A percentile compares a stretch with the other conserved stretches of the same genome.
These are phyloP conservation scores for Ormyrus thymus DNA, from an alignment of 2,888 invertebrate species.

Conservation along the genomic window DNA sequence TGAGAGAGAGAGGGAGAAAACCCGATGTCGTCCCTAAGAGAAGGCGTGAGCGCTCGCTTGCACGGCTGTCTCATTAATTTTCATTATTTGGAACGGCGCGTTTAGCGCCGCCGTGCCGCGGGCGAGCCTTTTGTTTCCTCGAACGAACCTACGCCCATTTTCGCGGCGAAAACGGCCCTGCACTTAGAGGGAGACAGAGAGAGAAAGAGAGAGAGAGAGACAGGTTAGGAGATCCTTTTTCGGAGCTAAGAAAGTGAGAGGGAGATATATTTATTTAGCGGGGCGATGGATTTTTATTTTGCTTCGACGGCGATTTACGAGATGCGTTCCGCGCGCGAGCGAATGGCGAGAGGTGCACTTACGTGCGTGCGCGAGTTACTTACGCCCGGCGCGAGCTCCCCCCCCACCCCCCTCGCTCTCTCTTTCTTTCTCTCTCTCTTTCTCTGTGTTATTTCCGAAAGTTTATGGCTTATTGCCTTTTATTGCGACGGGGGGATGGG, in stretches of 20 bases:
- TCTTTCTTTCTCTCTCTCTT: no score
- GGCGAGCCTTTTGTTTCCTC: neutral
- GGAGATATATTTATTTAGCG: slow-evolving; percentile 47
- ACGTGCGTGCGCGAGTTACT: slow-evolving; percentile 25
- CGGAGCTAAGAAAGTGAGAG: neutral
- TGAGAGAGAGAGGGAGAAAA: neutral
- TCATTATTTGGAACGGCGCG: slow-evolving; percentile 58
- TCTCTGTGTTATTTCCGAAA: slow-evolving; percentile 42
- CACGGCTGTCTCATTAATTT: slow-evolving; percentile 64
- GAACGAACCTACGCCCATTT: neutral
- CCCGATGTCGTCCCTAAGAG: slow-evolving; percentile 1
- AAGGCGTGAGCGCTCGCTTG: slow-evolving; percentile 55
- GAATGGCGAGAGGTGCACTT: slow-evolving; percentile 38
- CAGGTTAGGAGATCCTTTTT: neutral
- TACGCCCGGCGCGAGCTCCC: slow-evolving; percentile 1
- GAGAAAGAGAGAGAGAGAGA: neutral
- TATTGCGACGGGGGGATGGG: neutral
- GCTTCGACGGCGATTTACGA: slow-evolving; percentile 47
- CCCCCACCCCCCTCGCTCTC: no score
- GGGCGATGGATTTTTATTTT: slow-evolving; percentile 51
- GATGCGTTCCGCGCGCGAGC: slow-evolving; percentile 4
- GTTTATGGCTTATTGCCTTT: slow-evolving; percentile 48
- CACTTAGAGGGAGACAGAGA: neutral
- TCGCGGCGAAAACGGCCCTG: neutral
- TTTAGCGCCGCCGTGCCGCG: slow-evolving; percentile 15